These are phyloP conservation scores for Micropoecilia bifurca DNA, from an alignment of 2,797 vertebrate genomes.

Conservation along the genomic window DNA sequence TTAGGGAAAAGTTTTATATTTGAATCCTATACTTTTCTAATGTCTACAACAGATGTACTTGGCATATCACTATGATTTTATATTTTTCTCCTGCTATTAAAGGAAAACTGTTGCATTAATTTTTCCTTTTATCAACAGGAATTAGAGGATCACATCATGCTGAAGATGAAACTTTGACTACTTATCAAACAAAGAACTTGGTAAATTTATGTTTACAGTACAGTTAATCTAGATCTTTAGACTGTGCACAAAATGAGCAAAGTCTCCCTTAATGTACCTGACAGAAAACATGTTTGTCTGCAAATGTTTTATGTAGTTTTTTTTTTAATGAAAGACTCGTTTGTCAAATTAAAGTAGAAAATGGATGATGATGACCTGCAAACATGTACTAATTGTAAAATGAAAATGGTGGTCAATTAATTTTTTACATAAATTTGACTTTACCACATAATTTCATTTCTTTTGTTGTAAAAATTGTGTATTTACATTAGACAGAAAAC, in stretches of 20 bases:
- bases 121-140: conserved; percentile 4
- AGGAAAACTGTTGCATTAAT: neutral
- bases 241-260: neutral
- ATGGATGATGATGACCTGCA: neutral
- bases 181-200: neutral
- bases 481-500: neutral
- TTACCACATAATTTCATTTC: neutral
- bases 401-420: neutral
- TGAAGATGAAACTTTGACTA: neutral
- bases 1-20: neutral
- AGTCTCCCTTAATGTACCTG: neutral
- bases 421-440: neutral
- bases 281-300: neutral
- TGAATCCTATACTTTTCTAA: neutral
- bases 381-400: neutral
- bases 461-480: neutral
- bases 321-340: too few species aligned
- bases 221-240: neutral
- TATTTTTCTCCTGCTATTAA: neutral
- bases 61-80: neutral
- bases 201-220: conserved; percentile 15
- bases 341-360: neutral
- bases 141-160: rapidly evolving
- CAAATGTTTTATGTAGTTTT: neutral
- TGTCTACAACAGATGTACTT: rapidly evolving